Conservation (phyloP, 2,113 vertebrate species). For the Pristiophorus japonicus region DNA sequence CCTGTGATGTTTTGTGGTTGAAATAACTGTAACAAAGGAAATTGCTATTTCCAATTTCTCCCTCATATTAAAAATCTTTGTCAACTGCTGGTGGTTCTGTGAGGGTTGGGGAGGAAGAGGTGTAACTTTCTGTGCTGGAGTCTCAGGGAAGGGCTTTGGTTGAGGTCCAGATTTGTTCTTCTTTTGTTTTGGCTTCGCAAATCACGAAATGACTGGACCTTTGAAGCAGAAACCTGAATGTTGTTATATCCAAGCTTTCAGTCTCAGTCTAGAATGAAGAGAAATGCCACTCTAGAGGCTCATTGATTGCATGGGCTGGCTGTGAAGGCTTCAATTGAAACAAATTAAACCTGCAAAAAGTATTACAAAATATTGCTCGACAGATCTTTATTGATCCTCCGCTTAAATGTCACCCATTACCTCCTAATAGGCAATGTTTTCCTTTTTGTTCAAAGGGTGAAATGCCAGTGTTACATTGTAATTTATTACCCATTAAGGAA, state of each 20-base stretch:
- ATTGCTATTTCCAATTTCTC: background rate
- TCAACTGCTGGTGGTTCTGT: background rate
- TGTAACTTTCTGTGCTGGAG: background rate
- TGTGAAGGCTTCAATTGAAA: background rate
- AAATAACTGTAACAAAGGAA: background rate
- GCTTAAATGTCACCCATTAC: background rate
- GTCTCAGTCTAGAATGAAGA: background rate
- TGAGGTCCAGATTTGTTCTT: background rate
- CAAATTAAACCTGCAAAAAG: slow-evolving; percentile 6
- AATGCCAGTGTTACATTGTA: background rate
- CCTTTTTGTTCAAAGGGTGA: background rate
- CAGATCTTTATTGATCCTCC: slow-evolving; percentile 2
- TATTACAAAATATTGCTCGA: background rate
- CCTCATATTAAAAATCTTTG: background rate
- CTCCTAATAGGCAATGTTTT: background rate
- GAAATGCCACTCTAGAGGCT: background rate
- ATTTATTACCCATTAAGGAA: background rate
- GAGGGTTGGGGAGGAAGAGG: background rate
- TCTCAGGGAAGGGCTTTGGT: background rate
- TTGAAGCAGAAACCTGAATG: background rate
- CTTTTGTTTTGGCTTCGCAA: background rate
- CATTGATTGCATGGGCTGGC: background rate
- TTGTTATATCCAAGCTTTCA: background rate
- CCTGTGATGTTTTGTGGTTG: background rate
- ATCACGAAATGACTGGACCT: background rate